Conservation (phyloP, 2,113 vertebrate genomes). For the Pithys albifrons region DNA sequence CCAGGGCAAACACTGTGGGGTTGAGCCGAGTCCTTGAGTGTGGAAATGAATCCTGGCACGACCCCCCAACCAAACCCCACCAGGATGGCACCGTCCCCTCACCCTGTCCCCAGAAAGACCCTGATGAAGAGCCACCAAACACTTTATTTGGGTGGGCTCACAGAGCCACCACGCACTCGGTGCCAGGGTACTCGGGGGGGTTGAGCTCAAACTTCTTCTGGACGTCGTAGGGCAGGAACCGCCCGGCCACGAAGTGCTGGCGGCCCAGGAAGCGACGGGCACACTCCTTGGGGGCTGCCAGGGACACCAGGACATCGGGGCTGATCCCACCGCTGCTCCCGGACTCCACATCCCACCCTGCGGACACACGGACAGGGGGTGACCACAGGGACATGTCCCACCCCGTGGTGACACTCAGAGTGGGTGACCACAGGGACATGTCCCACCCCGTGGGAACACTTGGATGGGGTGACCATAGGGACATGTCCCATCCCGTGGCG, state of each 20-base stretch:
- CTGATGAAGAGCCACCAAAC: neutral
- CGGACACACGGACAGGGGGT: neutral
- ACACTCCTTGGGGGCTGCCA: constrained; percentile 88
- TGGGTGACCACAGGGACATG: neutral
- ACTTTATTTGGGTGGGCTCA: neutral
- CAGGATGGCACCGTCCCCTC: accelerated
- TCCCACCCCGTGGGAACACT: neutral
- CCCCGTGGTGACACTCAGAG: neutral
- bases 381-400: neutral
- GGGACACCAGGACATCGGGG: constrained; percentile 91
- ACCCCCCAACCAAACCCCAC: neutral
- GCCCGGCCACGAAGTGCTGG: constrained; percentile 89
- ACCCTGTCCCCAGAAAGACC: neutral
- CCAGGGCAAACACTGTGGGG: neutral
- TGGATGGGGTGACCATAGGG: too few relatives aligned
- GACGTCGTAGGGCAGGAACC: constrained; percentile 92
- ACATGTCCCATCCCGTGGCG: too few relatives aligned
- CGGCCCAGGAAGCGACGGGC: constrained; percentile 86
- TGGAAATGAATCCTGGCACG: accelerated
- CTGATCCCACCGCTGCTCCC: constrained; percentile 81
- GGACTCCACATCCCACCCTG: constrained; percentile 88
- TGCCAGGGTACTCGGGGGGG: constrained; percentile 86
- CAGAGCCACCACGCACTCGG: constrained; percentile 88
- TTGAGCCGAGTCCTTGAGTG: accelerated
- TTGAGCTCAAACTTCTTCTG: constrained; percentile 92